Evolutionary conservation across 2,888 invertebrate species (phyloP), one percentile per base, ranked within the genome.

Genomic region (Kuschelorhynchus macadamiae): DNA sequence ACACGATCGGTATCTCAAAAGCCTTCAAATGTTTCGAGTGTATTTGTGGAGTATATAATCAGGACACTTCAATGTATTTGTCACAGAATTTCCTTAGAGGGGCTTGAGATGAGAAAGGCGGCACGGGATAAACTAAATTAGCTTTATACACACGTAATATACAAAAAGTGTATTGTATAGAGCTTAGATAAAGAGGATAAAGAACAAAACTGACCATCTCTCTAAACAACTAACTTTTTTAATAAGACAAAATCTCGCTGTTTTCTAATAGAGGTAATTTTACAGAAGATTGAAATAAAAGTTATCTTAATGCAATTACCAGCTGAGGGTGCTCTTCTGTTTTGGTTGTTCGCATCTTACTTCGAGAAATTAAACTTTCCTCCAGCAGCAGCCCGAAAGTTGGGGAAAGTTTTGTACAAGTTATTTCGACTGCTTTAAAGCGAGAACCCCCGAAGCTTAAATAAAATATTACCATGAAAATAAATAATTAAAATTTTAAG

Each of bases 281-380:
- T 20, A 33, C 70, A 66, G 70, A 65, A 70, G 70, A 70, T 70
- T 70, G 66, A 70, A 65, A 70, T 70, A 66, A 70, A 70, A 70
- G 61, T 70, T 70, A 55, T 42, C 61, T 57, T 67, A 67, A 67
- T 41, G 7, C 9, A 67, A 67, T 67, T 67, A 67, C 39, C 47
- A 18, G 18, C 44, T 21, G 44, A 33, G 56, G 56, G 39, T 50
- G 56, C 63, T 63, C 39, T 63, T 64, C 64, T 64, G 64, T 64
- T 64, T 57, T 49, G 63, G 63, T 39, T 49, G 63, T 63, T 63
- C 63, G 46, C 55, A 25, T 63, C 63, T 39, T 53, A 21, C 55
- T 63, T 36, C 21, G 47, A 55, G 67, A 67, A 67, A 67, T 67
- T 67, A 67, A 67, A 67, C 60, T 67, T 67, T 67, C 16, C 47